Evolutionary conservation across 2,888 invertebrate genomes (phyloP).

Genomic region (Mythimna ferrago): DNA sequence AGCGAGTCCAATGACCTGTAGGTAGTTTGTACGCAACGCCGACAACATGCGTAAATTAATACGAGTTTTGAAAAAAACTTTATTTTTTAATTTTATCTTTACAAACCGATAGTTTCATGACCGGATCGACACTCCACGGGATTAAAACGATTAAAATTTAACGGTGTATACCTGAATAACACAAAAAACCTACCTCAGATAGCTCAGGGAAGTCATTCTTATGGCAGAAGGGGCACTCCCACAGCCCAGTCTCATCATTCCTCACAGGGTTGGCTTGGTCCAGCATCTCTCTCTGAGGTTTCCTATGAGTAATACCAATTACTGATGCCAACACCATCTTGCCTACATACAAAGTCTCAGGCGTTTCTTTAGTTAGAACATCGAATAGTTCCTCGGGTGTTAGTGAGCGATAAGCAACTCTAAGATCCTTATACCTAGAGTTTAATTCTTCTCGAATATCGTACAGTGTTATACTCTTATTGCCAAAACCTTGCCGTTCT

Average conservation of each 20-base stretch:
- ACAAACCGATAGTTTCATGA: too few species aligned
- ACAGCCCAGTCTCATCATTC: constrained; percentile 98
- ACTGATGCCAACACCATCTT: constrained; percentile 96
- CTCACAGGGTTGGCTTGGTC: constrained; percentile 99
- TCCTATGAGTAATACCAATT: constrained; percentile 95
- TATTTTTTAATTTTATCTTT: too few species aligned
- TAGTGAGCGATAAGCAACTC: constrained; percentile 94
- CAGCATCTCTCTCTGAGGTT: constrained; percentile 97
- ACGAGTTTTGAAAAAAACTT: too few species aligned
- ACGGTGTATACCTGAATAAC: too few species aligned
- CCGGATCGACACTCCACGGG: too few species aligned
- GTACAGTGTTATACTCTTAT: constrained; percentile 98
- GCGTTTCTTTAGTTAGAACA: constrained; percentile 98
- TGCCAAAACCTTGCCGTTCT: constrained; percentile 97
- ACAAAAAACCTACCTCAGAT: constrained; percentile 92
- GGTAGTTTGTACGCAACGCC: too few species aligned
- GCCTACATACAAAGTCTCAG: constrained; percentile 97
- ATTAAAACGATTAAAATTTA: too few species aligned
- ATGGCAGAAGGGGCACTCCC: constrained; percentile 99
- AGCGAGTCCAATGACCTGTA: too few species aligned
- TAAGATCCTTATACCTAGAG: constrained; percentile 97
- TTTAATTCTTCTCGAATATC: constrained; percentile 99
- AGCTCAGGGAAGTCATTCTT: constrained; percentile 99
- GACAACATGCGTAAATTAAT: too few species aligned
- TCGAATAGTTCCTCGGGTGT: constrained; percentile 97